Percentiles rank a stretch among this genome's conserved stretches.
Conservation (phyloP, 2,113 vertebrate species). For the Paralichthys olivaceus region DNA sequence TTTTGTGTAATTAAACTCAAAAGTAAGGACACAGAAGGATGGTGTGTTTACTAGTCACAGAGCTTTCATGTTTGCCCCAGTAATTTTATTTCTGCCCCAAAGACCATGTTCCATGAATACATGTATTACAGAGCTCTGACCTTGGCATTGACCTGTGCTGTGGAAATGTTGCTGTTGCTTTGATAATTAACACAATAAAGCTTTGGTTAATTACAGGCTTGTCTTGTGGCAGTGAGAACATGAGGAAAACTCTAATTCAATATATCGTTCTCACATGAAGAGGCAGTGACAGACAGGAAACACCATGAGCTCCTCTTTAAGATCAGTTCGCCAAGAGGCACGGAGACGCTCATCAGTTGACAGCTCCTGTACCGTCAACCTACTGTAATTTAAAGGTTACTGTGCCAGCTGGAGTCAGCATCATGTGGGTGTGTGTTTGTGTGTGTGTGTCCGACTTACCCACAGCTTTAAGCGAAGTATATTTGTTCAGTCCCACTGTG, state of each 20-base stretch:
- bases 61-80: not conserved
- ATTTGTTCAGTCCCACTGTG: constrained; percentile 79
- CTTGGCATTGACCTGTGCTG: not conserved
- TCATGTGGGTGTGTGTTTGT: constrained; percentile 38
- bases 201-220: not conserved
- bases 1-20: not conserved
- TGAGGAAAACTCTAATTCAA: not conserved
- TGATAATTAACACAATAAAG: not conserved
- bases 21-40: not conserved
- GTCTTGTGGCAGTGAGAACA: not conserved
- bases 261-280: not conserved
- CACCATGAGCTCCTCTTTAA: constrained; percentile 33
- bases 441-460: constrained; percentile 72
- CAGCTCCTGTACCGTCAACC: constrained; percentile 27
- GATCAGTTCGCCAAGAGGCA: constrained; percentile 32
- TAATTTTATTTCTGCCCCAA: not conserved
- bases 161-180: not conserved
- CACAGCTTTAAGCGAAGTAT: constrained; percentile 82
- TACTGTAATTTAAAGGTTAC: constrained; percentile 65
- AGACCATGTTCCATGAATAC: not conserved
- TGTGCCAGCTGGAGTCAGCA: constrained; percentile 46
- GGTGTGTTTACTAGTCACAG: not conserved
- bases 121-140: not conserved
- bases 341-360: constrained; percentile 6
- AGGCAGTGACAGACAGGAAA: constrained; percentile 5